Evolutionary conservation across 1,140 invertebrate species (phyloP), one percentile per base, ranked within the genome.

Genomic region (Diorhabda sublineata): DNA sequence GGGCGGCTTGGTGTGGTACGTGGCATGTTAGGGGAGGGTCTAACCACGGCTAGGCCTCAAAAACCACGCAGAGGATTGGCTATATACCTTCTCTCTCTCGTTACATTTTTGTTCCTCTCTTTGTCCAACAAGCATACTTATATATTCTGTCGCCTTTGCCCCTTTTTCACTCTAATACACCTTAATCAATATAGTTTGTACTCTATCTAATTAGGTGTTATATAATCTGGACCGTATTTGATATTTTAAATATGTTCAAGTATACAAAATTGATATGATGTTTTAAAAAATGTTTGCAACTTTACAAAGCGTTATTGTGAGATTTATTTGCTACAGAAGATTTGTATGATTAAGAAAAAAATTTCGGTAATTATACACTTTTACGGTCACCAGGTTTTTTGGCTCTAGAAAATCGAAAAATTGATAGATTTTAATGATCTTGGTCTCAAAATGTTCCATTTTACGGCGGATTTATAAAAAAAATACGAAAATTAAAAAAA

Each of bases 21-120:
- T 72, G 79, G 78, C 78, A 75, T 77, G 78, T 77, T 72, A 76
- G 76, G 78, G 80, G 79, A 76, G 80, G 79, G 78, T 74, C 79
- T 79, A 80, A 81, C 80, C 80, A 77, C 79, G 76, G 70, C 70
- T 71, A 77, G 77, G 77, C 80, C 78, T 80, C 80, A 81, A 80
- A 81, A 81, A 81, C 80, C 80, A 71, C 79, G 78, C 76, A 74
- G 78, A 74, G 79, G 80, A 81, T 81, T 81, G 80, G 80, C 79
- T 78, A 76, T 77, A 77, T 75, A 68, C 69, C 61, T 56, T 74
- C 75, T 76, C 74, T 26, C 26, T 77, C 75, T 77, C 75, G 74
- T 64, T 76, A 75, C 66, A 71, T 64, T 66, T 58, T 58, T 69
- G 59, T 42, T 52, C 42, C 56, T 64, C 58, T 74, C 72, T 64